Base-by-base conservation (phyloP, 2,797 vertebrate genomes). In the Lagocephalus sceleratus region DNA sequence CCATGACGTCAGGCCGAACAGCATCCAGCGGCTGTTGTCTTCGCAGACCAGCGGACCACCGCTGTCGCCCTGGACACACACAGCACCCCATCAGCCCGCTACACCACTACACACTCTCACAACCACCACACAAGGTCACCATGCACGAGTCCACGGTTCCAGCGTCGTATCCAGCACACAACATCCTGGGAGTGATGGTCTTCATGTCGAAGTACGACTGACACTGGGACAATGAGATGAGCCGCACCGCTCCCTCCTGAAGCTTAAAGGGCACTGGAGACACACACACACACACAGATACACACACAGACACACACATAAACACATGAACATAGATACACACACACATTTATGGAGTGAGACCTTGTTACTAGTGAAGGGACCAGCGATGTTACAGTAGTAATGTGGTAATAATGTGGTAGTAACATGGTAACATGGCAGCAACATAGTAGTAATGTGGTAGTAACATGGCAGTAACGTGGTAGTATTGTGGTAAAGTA, bases 1-100 rank as follows among this genome's bases (percentile, higher is more conserved):
- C 95, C 95, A 99, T 0, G 96, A 98, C 3, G 96, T 99, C 75
- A 99, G 88, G 29, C 96, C 96, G 51, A 94, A 98, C 69, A 99
- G 69, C 23, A 91, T 94, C 96, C 96, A 99, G 68, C 57, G 93
- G 0, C 66, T 67, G 4, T 74, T 65, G 16, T 88, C 86, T 83
- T 94, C 92, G 0, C 96, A 98, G 44, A 97, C 95, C 44, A 99
- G 81, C 0, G 96, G 96, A 7, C 96, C 96, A 1, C 96, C 96
- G 0, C 96, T 99, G 91, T 98, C 96, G 0, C 96, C 96, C 96
- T 99, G 84, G 2, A 82, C 5, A 51, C 50, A 48, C 35, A 51
- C 51, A 70, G 23, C 57, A 6, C n/a, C n/a, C n/a, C n/a, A 17
- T 17, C 40, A 42, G 40, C n/a, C 20, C 41, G 15, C 7, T 8